These are phyloP conservation scores for Thalassarche chlororhynchos DNA, from an alignment of 2,113 vertebrate species.

Conservation along the genomic window DNA sequence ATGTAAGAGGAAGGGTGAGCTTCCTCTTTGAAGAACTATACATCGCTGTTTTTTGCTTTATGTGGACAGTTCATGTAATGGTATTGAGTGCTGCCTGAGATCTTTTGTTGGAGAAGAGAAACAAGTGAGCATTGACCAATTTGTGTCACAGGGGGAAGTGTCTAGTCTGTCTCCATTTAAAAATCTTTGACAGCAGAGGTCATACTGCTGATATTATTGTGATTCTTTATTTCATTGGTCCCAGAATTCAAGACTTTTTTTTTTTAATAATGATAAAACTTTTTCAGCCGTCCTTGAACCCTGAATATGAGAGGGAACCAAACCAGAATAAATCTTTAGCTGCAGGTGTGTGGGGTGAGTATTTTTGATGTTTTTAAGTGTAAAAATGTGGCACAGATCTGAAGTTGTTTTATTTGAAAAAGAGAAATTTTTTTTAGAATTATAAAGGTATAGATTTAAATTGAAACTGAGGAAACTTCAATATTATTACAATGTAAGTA, in stretches of 20 bases:
- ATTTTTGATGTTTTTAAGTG: not conserved
- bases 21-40: not conserved
- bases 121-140: not conserved
- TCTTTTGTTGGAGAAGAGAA: not conserved
- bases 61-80: not conserved
- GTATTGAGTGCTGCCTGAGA: not conserved
- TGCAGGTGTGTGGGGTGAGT: conserved; percentile 85
- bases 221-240: not conserved
- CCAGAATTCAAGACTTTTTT: not conserved
- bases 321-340: conserved; percentile 79
- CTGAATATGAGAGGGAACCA: conserved; percentile 77
- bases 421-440: not conserved
- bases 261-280: not conserved
- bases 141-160: not conserved
- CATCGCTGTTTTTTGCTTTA: not conserved
- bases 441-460: not conserved
- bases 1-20: not conserved
- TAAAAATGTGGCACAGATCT: not conserved
- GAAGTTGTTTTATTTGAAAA: not conserved
- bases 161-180: not conserved
- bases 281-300: conserved; percentile 82
- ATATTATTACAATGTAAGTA: not conserved
- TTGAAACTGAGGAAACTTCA: not conserved
- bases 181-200: not conserved
- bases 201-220: not conserved